Conservation (phyloP, 2,888 invertebrate species). For the Myathropa florea region DNA sequence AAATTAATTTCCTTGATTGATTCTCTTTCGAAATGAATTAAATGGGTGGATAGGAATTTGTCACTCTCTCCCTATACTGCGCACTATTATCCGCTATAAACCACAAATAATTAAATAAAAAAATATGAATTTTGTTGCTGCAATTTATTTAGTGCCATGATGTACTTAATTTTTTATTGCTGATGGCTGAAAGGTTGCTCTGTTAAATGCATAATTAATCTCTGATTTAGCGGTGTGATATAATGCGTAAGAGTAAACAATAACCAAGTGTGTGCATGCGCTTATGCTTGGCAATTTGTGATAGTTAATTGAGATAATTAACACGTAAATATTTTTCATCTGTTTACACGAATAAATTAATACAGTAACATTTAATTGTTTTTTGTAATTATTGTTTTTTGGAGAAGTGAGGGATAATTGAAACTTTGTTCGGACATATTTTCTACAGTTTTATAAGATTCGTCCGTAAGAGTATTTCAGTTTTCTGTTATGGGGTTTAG, state of each 20-base stretch:
- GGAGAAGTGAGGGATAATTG: no score
- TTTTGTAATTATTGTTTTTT: no score
- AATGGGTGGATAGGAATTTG: not conserved
- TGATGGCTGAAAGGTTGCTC: not conserved
- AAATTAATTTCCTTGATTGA: not conserved
- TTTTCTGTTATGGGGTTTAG: no score
- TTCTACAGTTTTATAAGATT: no score
- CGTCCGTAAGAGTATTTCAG: no score
- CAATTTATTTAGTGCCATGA: conserved; percentile 44
- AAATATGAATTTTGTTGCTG: not conserved
- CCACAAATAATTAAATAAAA: conserved; percentile 48
- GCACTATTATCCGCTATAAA: conserved; percentile 11
- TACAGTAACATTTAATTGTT: no score
- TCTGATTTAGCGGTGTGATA: conserved; percentile 31
- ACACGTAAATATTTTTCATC: conserved; percentile 11
- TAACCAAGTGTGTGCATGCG: not conserved
- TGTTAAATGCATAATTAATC: conserved; percentile 44
- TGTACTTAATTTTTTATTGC: conserved; percentile 31
- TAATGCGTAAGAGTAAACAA: not conserved
- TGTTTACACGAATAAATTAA: not conserved
- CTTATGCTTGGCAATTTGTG: not conserved
- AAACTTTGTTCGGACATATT: no score
- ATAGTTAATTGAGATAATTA: conserved; percentile 36
- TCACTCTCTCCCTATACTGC: not conserved
- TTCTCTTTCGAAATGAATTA: not conserved